Percentiles rank a stretch among this genome's conserved stretches.
phyloP scores from a whole-genome alignment of 2,797 vertebrate genomes.

The Myripristis jacobus region DNA sequence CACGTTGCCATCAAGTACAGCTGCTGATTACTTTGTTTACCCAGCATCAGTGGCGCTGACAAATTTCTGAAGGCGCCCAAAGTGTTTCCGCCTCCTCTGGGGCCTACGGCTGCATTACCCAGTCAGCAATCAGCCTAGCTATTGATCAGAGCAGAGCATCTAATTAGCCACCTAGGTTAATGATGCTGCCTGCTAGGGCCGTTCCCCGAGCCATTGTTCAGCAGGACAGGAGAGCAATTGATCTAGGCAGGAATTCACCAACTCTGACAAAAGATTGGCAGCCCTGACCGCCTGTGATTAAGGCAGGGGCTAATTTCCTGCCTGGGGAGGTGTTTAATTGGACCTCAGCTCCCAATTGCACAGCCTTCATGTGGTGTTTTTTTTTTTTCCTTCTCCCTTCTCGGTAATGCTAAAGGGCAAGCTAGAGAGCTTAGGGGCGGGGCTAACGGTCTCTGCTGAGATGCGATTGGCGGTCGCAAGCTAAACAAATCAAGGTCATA shows the following conservation, averaged over 20 bases:
- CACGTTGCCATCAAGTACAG: constrained; percentile 63
- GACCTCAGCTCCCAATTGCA: constrained; percentile 68
- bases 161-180: constrained; percentile 82
- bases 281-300: constrained; percentile 78
- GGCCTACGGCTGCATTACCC: constrained; percentile 69
- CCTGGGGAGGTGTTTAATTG: constrained; percentile 79
- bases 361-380: constrained; percentile 64
- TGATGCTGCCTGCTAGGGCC: constrained; percentile 68
- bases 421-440: constrained; percentile 38
- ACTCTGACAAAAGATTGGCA: constrained; percentile 80
- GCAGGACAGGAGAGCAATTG: constrained; percentile 76
- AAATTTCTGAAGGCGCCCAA: constrained; percentile 74
- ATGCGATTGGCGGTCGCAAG: constrained; percentile 19
- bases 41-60: constrained; percentile 73
- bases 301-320: constrained; percentile 77
- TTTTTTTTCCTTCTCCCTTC: constrained; percentile 30
- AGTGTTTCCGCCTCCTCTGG: constrained; percentile 71
- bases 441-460: constrained; percentile 41
- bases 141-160: constrained; percentile 82
- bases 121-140: constrained; percentile 80
- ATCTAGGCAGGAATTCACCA: constrained; percentile 74
- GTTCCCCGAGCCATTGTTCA: constrained; percentile 70
- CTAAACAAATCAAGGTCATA: constrained; percentile 63
- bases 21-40: constrained; percentile 82
- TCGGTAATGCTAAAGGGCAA: constrained; percentile 66